A percentile compares a stretch with the other conserved stretches of the same genome.
Evolutionary conservation across 2,888 invertebrate genomes (phyloP).

Genomic region (Gisinianus flammeolus): DNA sequence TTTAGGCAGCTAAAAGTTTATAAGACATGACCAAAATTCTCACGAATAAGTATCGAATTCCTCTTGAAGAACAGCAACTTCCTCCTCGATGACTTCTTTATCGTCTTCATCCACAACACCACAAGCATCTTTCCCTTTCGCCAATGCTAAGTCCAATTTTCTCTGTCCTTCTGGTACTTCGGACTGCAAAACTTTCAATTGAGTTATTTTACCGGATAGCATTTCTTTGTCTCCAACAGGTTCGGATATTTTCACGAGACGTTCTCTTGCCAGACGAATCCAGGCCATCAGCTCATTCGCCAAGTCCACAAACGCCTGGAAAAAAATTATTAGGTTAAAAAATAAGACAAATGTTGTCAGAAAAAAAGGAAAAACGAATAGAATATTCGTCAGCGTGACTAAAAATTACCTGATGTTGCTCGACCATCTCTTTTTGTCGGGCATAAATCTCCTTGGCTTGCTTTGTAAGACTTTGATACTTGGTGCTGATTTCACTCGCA

Average conservation of each 20-base stretch:
- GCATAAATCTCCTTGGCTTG: constrained; percentile 89
- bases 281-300: constrained; percentile 91
- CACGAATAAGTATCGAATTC: constrained; percentile 85
- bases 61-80: constrained; percentile 86
- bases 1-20: neutral
- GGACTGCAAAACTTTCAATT: constrained; percentile 81
- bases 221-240: constrained; percentile 91
- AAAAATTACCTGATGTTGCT: constrained; percentile 69
- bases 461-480: constrained; percentile 87
- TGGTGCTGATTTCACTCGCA: constrained; percentile 87
- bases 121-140: constrained; percentile 85
- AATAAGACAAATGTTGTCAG: neutral
- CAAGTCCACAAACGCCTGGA: constrained; percentile 86
- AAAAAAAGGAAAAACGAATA: neutral
- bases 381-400: neutral
- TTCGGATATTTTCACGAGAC: constrained; percentile 87
- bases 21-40: constrained; percentile 60
- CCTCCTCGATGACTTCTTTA: constrained; percentile 88
- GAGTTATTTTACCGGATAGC: constrained; percentile 82
- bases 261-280: constrained; percentile 89
- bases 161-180: constrained; percentile 83
- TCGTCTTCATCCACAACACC: constrained; percentile 83
- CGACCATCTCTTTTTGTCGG: constrained; percentile 86
- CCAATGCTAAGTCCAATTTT: constrained; percentile 81
- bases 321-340: too few species aligned